phyloP scores from a whole-genome alignment of 2,888 invertebrate genomes.

The Drosophila anomelani region DNA sequence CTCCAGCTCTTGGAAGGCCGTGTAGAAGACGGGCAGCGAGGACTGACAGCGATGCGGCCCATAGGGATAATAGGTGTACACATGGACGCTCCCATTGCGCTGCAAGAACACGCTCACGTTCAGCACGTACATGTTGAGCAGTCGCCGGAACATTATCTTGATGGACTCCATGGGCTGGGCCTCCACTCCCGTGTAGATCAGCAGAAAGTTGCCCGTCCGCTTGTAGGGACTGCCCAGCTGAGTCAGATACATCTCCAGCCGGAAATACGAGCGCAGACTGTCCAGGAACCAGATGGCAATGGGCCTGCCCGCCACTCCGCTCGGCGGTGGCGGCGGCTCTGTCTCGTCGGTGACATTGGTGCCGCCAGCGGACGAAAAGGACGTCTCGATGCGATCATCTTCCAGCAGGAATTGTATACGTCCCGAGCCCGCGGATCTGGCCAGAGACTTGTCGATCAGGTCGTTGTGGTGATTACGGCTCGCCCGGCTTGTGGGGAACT shows the following conservation, averaged over 20 bases:
- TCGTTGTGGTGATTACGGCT: constrained; percentile 69
- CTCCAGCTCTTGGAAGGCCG: constrained; percentile 60
- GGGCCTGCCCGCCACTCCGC: constrained; percentile 33
- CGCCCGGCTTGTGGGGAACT: constrained; percentile 61
- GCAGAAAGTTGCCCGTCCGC: constrained; percentile 74
- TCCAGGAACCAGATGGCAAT: constrained; percentile 75
- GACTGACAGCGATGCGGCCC: constrained; percentile 68
- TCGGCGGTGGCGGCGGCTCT: constrained; percentile 7
- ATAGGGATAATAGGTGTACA: constrained; percentile 82
- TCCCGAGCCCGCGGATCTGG: constrained; percentile 24
- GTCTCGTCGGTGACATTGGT: constrained; percentile 1
- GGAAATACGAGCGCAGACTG: constrained; percentile 67
- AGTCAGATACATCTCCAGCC: constrained; percentile 64
- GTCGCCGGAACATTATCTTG: constrained; percentile 72
- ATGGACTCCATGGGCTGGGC: constrained; percentile 57
- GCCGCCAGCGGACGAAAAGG: not conserved
- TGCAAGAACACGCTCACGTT: constrained; percentile 78
- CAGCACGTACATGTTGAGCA: constrained; percentile 75
- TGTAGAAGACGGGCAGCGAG: constrained; percentile 65
- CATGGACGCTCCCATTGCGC: constrained; percentile 54
- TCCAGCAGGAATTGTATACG: constrained; percentile 57
- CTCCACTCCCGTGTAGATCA: constrained; percentile 78
- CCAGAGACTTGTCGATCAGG: constrained; percentile 62
- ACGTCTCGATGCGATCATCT: constrained; percentile 18
- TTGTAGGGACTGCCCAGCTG: constrained; percentile 57